phyloP scores from a whole-genome alignment of 2,888 invertebrate genomes.

The Eristalis pertinax region DNA sequence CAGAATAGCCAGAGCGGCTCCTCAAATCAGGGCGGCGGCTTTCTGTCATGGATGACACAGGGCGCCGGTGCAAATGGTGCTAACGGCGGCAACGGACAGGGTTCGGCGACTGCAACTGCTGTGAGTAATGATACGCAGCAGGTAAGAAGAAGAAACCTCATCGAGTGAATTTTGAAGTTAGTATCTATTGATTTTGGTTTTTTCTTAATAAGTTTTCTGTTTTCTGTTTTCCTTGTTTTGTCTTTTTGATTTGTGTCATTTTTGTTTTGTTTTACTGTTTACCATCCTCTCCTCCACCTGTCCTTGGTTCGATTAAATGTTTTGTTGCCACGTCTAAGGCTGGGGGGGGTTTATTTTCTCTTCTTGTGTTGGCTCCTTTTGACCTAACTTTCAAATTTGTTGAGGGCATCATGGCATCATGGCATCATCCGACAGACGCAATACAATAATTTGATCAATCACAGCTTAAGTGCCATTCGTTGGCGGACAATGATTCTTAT shows the following conservation, averaged over 20 bases:
- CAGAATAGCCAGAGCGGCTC: constrained; percentile 81
- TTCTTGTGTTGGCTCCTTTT: too few relatives aligned
- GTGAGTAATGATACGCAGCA: constrained; percentile 70
- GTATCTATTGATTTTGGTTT: constrained; percentile 39
- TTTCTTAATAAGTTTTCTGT: background rate
- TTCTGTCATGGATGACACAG: constrained; percentile 89
- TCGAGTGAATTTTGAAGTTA: constrained; percentile 62
- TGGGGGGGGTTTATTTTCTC: too few relatives aligned
- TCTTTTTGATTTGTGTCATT: background rate
- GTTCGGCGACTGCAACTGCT: constrained; percentile 58
- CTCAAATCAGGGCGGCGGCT: constrained; percentile 82
- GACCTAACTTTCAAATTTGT: too few relatives aligned
- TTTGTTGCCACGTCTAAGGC: too few relatives aligned
- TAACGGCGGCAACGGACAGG: constrained; percentile 74
- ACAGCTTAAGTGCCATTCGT: too few relatives aligned
- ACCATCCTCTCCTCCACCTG: too few relatives aligned
- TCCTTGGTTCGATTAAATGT: too few relatives aligned
- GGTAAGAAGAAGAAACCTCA: constrained; percentile 68
- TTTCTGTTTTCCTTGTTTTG: background rate
- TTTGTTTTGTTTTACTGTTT: too few relatives aligned
- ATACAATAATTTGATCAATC: too few relatives aligned
- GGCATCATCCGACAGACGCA: too few relatives aligned
- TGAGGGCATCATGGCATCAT: too few relatives aligned
- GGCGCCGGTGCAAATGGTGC: constrained; percentile 80
- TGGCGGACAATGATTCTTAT: background rate